Conservation (phyloP, 1,140 invertebrate genomes). For the Drosophila gunungcola region DNA sequence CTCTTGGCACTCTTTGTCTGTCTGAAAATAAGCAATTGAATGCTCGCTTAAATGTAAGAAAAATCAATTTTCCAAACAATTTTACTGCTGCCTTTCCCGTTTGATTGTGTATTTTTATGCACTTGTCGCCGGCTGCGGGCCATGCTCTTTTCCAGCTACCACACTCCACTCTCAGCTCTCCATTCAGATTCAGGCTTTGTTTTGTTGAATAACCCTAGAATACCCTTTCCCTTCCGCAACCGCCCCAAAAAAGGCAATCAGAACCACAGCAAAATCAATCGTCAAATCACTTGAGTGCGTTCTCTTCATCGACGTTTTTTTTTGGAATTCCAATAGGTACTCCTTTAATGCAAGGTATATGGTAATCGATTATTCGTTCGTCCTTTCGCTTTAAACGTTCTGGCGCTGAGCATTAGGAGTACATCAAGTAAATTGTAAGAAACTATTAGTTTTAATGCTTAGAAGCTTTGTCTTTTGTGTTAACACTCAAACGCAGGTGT, state of each 20-base stretch:
- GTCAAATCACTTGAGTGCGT: slow-evolving; percentile 80
- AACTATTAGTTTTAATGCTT: neutral
- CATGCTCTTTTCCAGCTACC: slow-evolving; percentile 59
- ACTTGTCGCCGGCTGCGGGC: slow-evolving; percentile 81
- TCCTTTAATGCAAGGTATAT: slow-evolving; percentile 17
- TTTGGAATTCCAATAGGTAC: slow-evolving; percentile 32
- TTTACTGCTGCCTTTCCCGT: slow-evolving; percentile 66
- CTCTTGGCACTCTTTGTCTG: slow-evolving; percentile 40
- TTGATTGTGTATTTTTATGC: slow-evolving; percentile 75
- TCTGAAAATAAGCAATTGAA: slow-evolving; percentile 80
- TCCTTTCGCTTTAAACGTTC: neutral
- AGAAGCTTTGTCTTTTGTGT: no score
- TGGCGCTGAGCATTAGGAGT: neutral
- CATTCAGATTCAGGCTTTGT: slow-evolving; percentile 28
- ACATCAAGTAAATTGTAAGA: neutral
- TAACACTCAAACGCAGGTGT: slow-evolving; percentile 1
- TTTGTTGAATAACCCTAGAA: slow-evolving; percentile 18
- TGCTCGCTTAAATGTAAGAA: slow-evolving; percentile 84
- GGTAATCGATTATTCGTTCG: neutral
- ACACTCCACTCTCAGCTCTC: slow-evolving; percentile 10
- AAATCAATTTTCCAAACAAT: slow-evolving; percentile 84
- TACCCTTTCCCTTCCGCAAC: slow-evolving; percentile 11
- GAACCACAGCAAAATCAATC: slow-evolving; percentile 75
- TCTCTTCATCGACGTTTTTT: slow-evolving; percentile 44
- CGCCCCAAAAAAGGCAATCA: slow-evolving; percentile 52